phyloP scores from a whole-genome alignment of 2,888 invertebrate genomes.

The Drosophila paramelanica region DNA sequence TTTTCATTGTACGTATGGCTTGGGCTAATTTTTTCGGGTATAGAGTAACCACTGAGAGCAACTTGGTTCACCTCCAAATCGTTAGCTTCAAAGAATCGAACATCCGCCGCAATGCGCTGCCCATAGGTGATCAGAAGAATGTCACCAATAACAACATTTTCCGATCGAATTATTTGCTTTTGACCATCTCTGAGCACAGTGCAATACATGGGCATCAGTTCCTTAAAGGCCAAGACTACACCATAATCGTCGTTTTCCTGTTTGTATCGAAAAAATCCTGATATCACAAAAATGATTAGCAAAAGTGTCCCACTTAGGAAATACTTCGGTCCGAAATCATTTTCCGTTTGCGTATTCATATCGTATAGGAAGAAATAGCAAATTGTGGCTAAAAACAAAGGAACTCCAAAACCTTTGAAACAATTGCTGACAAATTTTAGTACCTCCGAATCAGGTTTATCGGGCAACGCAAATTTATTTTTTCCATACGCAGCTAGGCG shows the following conservation, averaged over 20 bases:
- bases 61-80: slow-evolving; percentile 59
- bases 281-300: slow-evolving; percentile 18
- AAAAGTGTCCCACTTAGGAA: slow-evolving; percentile 13
- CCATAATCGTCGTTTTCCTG: slow-evolving; percentile 36
- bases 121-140: slow-evolving; percentile 51
- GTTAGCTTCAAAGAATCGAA: slow-evolving; percentile 38
- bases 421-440: slow-evolving; percentile 7
- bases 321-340: neutral
- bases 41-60: slow-evolving; percentile 50
- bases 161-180: slow-evolving; percentile 32
- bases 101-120: slow-evolving; percentile 60
- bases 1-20: slow-evolving; percentile 21
- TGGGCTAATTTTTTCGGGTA: slow-evolving; percentile 35
- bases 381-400: slow-evolving; percentile 16
- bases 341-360: accelerated
- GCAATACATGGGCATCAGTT: slow-evolving; percentile 57
- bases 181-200: slow-evolving; percentile 55
- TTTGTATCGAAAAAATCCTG: slow-evolving; percentile 26
- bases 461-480: slow-evolving; percentile 35
- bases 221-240: slow-evolving; percentile 36
- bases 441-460: neutral
- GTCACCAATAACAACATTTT: slow-evolving; percentile 58
- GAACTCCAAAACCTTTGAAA: slow-evolving; percentile 30
- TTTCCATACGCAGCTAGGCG: slow-evolving; percentile 40
- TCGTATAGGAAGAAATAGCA: slow-evolving; percentile 19